Percentiles rank a stretch among this genome's conserved stretches.
These are phyloP conservation scores for Sula dactylatra DNA, from an alignment of 2,113 vertebrate species.

Conservation along the genomic window DNA sequence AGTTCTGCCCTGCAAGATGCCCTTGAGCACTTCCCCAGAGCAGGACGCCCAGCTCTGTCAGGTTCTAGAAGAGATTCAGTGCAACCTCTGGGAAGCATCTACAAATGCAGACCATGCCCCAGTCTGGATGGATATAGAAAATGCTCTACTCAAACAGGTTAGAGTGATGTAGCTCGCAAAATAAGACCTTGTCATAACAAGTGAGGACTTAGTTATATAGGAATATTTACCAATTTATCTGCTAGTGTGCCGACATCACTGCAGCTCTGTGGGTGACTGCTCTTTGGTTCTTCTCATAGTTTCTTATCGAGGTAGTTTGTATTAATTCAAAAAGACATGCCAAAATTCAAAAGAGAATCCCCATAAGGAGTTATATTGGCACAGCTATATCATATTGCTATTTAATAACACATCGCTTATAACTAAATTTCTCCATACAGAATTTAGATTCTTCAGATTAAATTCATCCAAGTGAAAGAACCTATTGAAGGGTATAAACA, in stretches of 20 bases:
- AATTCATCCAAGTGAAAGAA: not conserved
- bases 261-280: not conserved
- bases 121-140: rapidly evolving
- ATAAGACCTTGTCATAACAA: not conserved
- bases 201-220: not conserved
- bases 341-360: not conserved
- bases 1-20: not conserved
- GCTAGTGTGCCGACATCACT: not conserved
- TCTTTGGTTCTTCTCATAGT: not conserved
- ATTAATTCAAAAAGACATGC: not conserved
- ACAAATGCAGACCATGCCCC: not conserved
- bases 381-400: not conserved
- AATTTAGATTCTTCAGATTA: not conserved
- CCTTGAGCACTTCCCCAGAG: not conserved
- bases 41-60: not conserved
- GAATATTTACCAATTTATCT: not conserved
- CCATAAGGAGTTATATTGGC: not conserved
- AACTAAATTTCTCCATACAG: not conserved
- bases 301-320: not conserved
- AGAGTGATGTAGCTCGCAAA: not conserved
- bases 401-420: not conserved
- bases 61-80: not conserved
- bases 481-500: not conserved
- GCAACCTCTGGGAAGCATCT: not conserved
- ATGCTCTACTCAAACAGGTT: not conserved